Percentiles rank a stretch among this genome's conserved stretches.
These are phyloP conservation scores for Rotaria sp. DNA, from an alignment of 2,888 invertebrate species.

Conservation along the genomic window DNA sequence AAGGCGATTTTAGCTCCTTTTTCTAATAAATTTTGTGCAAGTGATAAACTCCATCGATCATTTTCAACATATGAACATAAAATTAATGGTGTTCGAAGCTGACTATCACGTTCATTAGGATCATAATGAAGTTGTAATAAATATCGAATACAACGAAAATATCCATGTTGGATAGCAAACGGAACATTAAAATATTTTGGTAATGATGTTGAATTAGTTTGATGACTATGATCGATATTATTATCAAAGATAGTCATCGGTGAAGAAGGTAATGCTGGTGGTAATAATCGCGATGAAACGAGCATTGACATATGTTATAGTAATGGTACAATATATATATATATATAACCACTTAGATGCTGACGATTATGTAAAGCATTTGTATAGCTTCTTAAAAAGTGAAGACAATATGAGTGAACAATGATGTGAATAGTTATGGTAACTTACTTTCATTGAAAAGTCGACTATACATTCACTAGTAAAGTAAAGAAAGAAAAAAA, in stretches of 20 bases:
- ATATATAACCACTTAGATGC: not conserved
- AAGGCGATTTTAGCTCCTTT: conserved; percentile 47
- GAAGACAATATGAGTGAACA: not conserved
- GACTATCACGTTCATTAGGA: conserved; percentile 25
- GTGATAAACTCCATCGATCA: conserved; percentile 48
- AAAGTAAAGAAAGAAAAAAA: not conserved
- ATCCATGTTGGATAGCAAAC: conserved; percentile 29
- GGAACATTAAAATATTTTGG: conserved; percentile 21
- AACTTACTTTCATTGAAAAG: not conserved
- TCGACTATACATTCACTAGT: not conserved
- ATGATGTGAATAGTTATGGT: not conserved
- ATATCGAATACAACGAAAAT: conserved; percentile 8
- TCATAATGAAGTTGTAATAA: conserved; percentile 2
- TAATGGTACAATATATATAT: not conserved
- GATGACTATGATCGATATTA: not conserved
- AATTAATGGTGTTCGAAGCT: conserved; percentile 48
- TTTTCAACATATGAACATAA: conserved; percentile 49
- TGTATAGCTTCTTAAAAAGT: not conserved
- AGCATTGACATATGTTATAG: not conserved
- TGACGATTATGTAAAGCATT: not conserved
- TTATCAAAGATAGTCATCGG: not conserved
- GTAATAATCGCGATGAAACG: not conserved
- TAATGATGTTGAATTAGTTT: not conserved
- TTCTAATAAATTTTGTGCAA: conserved; percentile 50
- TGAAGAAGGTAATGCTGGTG: not conserved